Evolutionary conservation across 1,140 invertebrate species (phyloP).

Genomic region (Caenorhabditis brenneri): DNA sequence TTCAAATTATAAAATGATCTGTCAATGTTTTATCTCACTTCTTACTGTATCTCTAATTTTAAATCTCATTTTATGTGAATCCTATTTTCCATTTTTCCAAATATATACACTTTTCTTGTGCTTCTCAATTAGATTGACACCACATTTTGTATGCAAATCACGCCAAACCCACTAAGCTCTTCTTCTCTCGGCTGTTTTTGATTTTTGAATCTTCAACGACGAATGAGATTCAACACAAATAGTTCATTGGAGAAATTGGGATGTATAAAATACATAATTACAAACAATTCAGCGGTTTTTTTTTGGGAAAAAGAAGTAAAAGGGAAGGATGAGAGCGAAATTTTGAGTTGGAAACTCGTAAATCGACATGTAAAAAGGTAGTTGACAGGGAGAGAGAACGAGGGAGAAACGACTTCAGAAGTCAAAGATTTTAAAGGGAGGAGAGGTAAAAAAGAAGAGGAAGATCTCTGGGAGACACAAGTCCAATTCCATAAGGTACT

Average conservation of each 20-base stretch:
- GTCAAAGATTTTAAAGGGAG: too few relatives aligned
- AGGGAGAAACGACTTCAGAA: constrained; percentile 14
- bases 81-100: too few relatives aligned
- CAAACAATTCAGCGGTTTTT: too few relatives aligned
- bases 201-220: too few relatives aligned
- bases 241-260: neutral
- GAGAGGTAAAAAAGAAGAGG: neutral
- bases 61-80: neutral
- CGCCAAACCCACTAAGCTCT: too few relatives aligned
- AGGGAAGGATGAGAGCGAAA: constrained; percentile 43
- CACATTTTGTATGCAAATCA: too few relatives aligned
- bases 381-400: constrained; percentile 25
- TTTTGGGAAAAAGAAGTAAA: too few relatives aligned
- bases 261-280: too few relatives aligned
- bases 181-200: too few relatives aligned
- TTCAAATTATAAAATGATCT: neutral
- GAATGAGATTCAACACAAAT: too few relatives aligned
- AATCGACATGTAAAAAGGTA: constrained; percentile 36
- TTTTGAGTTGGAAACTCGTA: constrained; percentile 25
- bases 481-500: constrained; percentile 31
- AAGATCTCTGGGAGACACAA: constrained; percentile 32
- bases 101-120: too few relatives aligned
- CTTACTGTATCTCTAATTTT: neutral
- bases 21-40: neutral
- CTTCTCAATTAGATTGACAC: too few relatives aligned